Evolutionary conservation across 1,140 invertebrate species (phyloP).

Genomic region (Pseudomyrmex sp.): DNA sequence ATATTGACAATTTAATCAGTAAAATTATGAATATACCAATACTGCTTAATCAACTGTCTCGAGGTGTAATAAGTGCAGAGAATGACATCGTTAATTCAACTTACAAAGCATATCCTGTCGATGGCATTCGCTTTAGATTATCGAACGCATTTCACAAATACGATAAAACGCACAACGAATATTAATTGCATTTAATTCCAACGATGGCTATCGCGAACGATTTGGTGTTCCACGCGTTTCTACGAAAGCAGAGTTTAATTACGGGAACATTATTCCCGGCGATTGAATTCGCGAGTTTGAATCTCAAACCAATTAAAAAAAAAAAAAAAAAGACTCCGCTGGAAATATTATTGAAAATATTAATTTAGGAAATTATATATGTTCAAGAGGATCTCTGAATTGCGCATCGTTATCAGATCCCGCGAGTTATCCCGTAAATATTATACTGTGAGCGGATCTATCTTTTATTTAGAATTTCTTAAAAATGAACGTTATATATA

Average conservation of each 20-base stretch:
- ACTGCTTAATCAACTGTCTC: conserved; percentile 45
- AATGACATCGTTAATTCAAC: conserved; percentile 48
- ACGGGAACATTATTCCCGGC: conserved; percentile 52
- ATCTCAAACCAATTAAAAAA: conserved; percentile 45
- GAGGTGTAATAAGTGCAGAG: conserved; percentile 31
- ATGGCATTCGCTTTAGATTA: conserved; percentile 51
- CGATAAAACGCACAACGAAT: conserved; percentile 57
- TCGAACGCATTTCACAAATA: conserved; percentile 46
- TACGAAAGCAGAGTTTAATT: conserved; percentile 55
- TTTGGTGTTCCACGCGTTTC: conserved; percentile 36
- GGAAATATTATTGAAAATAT: conserved; percentile 50
- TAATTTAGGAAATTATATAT: background rate
- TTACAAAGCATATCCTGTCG: conserved; percentile 9
- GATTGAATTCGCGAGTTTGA: conserved; percentile 49
- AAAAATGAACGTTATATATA: background rate
- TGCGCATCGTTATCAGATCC: background rate
- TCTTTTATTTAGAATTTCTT: conserved; percentile 7
- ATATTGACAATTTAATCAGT: background rate
- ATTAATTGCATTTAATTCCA: conserved; percentile 57
- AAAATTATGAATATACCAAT: conserved; percentile 31
- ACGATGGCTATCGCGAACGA: conserved; percentile 44
- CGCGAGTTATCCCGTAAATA: background rate
- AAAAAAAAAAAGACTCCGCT: conserved; percentile 4
- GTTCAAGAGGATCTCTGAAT: background rate
- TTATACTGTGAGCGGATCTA: background rate